Evolutionary conservation across 2,888 invertebrate species (phyloP), one percentile per base, ranked within the genome.

Genomic region (Epirrhoe alternata): DNA sequence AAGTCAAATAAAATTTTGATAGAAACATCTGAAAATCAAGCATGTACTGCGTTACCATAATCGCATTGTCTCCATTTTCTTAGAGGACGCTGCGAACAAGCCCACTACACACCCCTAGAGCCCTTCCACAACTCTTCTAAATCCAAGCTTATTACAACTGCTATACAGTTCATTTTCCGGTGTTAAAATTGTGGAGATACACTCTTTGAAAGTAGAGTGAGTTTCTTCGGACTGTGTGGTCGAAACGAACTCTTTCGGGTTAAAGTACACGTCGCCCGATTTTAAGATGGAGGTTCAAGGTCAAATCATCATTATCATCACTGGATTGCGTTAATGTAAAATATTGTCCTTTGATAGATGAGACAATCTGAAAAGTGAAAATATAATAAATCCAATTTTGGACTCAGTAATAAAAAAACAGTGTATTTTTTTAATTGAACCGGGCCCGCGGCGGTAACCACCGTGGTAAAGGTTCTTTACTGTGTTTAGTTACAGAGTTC

Each of bases 51-150:
- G 73, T 68, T 80, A 83, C 84, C 85, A 86, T 89, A 87, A 90
- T 90, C 87, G 86, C 87, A 87, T 89, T 87, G 88, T 90, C 90
- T 90, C 87, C 86, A 86, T 88, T 90, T 90, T 90, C 86, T 87
- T 86, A 90, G 87, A 90, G 88, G 88, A 90, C 89, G 87, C 80
- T 79, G 75, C 75, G 83, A 83, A 78, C 88, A 85, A 86, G 87
- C 86, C 87, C 88, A 82, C 86, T 72, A 86, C 89, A 89, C 88
- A 86, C 86, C 65, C 88, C 80, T 81, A 71, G 70, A 73, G 68
- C 38, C 14, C 49, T 45, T 35, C 14, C 45, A 33, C 14, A 5
- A 17, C 5, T n/a, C 6, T 7, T 7, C 33, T 4, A 66, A 68
- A 52, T 8, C n/a, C 1, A 4, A 56, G 54, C 17, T n/a, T 52